A percentile compares a stretch with the other conserved stretches of the same genome.
These are phyloP conservation scores for Cavia aperea DNA, from an alignment of 2,113 vertebrate genomes.

Conservation along the genomic window DNA sequence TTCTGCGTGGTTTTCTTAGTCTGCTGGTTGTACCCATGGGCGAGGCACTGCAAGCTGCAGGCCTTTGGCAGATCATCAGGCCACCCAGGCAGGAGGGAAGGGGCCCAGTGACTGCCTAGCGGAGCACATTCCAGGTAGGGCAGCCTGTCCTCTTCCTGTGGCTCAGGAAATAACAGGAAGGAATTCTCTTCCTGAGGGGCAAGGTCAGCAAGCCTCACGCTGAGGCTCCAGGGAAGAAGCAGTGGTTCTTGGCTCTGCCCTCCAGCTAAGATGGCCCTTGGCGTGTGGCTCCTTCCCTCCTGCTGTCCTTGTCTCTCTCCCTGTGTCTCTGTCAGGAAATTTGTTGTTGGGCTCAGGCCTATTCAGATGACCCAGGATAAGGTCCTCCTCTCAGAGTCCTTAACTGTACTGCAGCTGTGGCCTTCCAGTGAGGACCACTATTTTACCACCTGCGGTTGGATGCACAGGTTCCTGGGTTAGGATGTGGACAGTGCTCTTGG, in stretches of 20 bases:
- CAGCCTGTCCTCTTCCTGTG: neutral
- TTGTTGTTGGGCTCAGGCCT: neutral
- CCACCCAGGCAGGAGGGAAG: neutral
- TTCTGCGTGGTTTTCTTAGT: neutral
- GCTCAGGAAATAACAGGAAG: neutral
- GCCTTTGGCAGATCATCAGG: neutral
- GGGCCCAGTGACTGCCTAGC: neutral
- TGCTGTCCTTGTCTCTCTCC: no score
- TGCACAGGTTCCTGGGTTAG: no score
- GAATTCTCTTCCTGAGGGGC: neutral
- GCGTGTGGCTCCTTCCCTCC: neutral
- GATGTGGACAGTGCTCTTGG: accelerated
- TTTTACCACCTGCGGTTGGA: accelerated
- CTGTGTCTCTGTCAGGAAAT: no score
- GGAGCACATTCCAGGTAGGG: accelerated
- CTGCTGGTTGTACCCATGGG: neutral
- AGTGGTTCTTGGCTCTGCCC: neutral
- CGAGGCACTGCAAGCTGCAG: no score
- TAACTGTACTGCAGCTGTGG: neutral
- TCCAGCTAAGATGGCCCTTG: neutral
- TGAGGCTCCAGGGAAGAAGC: neutral
- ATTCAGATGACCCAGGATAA: neutral
- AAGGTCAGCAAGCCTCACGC: neutral
- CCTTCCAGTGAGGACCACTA: neutral
- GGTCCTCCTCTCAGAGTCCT: neutral